Conservation (phyloP, 2,113 vertebrate genomes). For the Cricetomys ansorgei region DNA sequence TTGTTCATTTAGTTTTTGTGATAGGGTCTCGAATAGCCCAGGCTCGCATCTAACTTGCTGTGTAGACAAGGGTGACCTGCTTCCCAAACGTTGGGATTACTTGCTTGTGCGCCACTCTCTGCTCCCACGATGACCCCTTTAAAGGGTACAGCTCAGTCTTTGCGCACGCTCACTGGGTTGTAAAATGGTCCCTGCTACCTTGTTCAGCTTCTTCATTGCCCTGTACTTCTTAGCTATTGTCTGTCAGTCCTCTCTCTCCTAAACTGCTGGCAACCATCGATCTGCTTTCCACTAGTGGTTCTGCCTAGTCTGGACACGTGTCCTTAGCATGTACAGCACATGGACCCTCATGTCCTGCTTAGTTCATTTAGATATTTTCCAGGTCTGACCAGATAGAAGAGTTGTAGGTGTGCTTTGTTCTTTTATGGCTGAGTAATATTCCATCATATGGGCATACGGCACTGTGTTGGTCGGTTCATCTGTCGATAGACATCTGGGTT, state of each 20-base stretch:
- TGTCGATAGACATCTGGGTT: not conserved
- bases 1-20: not conserved
- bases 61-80: not conserved
- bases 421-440: conserved; percentile 36
- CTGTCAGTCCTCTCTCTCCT: rapidly evolving
- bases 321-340: not conserved
- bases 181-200: not conserved
- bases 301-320: not conserved
- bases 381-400: too few species aligned
- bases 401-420: not conserved
- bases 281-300: not conserved
- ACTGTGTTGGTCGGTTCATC: not conserved
- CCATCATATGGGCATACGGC: rapidly evolving
- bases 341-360: not conserved
- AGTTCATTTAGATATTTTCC: not conserved
- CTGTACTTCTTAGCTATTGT: not conserved
- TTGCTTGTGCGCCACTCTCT: not conserved
- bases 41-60: not conserved
- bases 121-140: not conserved
- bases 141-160: not conserved
- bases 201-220: not conserved
- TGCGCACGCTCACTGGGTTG: not conserved
- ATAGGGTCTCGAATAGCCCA: not conserved
- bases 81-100: not conserved
- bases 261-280: not conserved